Conservation (phyloP, 2,113 vertebrate genomes). For the Carettochelys insculpta region DNA sequence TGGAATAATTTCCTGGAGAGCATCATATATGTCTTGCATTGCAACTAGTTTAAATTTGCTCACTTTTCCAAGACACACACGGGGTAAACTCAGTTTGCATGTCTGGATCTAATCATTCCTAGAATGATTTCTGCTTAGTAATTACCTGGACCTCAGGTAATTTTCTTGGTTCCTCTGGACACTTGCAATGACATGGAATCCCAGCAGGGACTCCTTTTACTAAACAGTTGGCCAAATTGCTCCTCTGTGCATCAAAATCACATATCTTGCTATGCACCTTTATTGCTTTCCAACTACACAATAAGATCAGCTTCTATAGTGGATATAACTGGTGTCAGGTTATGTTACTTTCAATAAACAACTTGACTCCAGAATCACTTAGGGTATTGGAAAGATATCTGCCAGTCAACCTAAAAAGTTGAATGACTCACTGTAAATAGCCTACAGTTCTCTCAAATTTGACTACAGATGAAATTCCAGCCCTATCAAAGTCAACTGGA, state of each 20-base stretch:
- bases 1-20: not conserved
- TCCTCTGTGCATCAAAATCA: not conserved
- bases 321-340: not conserved
- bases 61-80: not conserved
- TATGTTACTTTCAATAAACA: not conserved
- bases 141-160: not conserved
- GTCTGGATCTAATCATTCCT: not conserved
- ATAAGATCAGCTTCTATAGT: not conserved
- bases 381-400: not conserved
- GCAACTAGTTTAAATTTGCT: not conserved
- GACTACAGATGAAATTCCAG: not conserved
- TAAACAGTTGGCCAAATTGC: not conserved
- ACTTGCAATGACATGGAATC: not conserved
- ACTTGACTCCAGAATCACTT: not conserved
- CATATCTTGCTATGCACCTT: not conserved
- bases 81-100: not conserved
- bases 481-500: not conserved
- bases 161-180: not conserved
- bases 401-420: not conserved
- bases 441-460: not conserved
- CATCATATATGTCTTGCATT: not conserved
- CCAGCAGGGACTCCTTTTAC: not conserved
- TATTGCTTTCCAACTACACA: not conserved
- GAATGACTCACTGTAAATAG: rapidly evolving
- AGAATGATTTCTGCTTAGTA: not conserved